Percentiles rank a stretch among this genome's conserved stretches.
Conservation (phyloP, 2,113 vertebrate species). For the Prinia subflava region DNA sequence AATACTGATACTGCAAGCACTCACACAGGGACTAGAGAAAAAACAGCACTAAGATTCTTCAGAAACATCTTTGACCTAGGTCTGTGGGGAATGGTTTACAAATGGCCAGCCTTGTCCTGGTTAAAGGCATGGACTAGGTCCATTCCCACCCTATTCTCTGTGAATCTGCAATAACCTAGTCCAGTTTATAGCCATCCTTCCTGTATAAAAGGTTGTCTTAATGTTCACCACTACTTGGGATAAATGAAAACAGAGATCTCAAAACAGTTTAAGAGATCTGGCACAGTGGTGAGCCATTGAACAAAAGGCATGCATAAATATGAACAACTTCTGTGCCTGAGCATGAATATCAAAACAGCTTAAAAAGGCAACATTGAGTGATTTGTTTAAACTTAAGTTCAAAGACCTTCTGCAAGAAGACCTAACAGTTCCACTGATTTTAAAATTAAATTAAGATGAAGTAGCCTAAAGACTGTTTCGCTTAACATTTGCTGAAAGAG, state of each 20-base stretch:
- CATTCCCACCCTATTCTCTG: neutral
- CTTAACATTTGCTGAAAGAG: neutral
- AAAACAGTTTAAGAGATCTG: neutral
- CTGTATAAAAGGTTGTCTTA: neutral
- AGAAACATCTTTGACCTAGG: neutral
- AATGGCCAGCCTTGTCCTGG: neutral
- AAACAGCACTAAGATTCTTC: neutral
- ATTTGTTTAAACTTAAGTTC: neutral
- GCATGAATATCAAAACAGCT: neutral
- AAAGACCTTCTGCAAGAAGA: neutral
- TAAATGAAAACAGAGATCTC: neutral
- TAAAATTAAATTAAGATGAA: neutral
- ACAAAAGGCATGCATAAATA: neutral
- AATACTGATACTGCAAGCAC: neutral
- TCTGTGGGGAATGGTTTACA: neutral
- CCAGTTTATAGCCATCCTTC: neutral
- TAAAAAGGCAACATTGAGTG: neutral
- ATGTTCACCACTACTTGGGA: neutral
- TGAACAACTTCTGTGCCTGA: neutral
- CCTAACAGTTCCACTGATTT: neutral
- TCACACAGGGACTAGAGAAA: neutral
- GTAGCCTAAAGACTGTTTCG: neutral
- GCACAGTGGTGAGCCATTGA: neutral
- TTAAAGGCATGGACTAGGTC: neutral
- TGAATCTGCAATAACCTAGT: neutral